A percentile compares a stretch with the other conserved stretches of the same genome.
phyloP scores from a whole-genome alignment of 2,113 vertebrate species.

The Fulmarus glacialis region DNA sequence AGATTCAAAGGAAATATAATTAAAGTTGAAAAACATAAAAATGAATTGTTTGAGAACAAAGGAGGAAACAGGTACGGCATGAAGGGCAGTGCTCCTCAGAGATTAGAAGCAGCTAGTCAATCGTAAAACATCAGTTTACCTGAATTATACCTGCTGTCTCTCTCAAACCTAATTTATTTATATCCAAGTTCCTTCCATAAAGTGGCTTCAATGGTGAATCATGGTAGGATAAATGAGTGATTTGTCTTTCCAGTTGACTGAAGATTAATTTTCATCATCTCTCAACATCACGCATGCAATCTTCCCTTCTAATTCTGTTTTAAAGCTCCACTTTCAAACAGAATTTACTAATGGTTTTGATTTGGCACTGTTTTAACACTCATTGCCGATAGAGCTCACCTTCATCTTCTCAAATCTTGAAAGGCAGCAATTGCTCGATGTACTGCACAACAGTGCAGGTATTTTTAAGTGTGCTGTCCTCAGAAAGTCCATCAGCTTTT shows the following conservation, averaged over 20 bases:
- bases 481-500: background rate
- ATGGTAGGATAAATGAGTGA: background rate
- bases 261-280: background rate
- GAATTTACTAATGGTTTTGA: background rate
- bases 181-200: background rate
- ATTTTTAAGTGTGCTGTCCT: background rate
- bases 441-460: background rate
- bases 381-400: background rate
- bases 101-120: background rate
- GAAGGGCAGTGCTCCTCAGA: background rate
- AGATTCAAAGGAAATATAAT: conserved; percentile 3
- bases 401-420: background rate
- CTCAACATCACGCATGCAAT: background rate
- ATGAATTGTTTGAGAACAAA: background rate
- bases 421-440: background rate
- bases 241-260: background rate
- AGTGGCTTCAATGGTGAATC: background rate
- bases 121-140: background rate
- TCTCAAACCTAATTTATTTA: background rate
- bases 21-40: background rate
- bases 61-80: background rate
- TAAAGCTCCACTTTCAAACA: background rate
- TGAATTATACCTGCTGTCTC: background rate
- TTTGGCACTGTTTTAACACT: background rate
- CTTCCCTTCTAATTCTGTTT: background rate